A percentile compares a stretch with the other conserved stretches of the same genome.
phyloP scores from a whole-genome alignment of 2,888 invertebrate genomes.

The Watsonalla cultraria region DNA sequence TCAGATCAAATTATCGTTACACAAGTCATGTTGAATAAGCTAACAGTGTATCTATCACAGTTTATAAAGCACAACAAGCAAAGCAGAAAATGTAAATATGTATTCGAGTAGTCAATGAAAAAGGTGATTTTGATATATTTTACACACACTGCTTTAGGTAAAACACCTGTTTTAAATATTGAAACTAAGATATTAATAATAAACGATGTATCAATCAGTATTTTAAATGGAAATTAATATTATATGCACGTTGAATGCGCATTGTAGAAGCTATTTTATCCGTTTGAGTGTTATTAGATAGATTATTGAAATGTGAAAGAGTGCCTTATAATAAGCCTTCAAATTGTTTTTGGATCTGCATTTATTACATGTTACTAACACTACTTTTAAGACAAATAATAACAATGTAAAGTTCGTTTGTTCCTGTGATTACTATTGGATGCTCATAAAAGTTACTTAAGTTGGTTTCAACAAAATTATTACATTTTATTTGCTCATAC shows the following conservation, averaged over 20 bases:
- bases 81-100: neutral
- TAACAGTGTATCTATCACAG: neutral
- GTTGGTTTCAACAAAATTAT: slow-evolving; percentile 22
- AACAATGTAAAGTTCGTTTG: neutral
- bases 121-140: no score
- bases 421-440: slow-evolving; percentile 25
- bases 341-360: neutral
- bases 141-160: no score
- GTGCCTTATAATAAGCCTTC: neutral
- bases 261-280: neutral
- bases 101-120: neutral
- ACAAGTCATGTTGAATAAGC: no score
- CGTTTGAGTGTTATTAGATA: neutral
- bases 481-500: slow-evolving; percentile 1
- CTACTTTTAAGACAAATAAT: neutral
- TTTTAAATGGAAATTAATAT: neutral
- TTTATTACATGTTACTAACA: neutral
- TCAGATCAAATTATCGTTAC: slow-evolving; percentile 6
- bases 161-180: no score
- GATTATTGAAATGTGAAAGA: neutral
- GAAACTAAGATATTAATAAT: no score
- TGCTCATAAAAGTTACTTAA: slow-evolving; percentile 65
- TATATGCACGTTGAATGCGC: neutral
- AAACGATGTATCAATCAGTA: no score
- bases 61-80: neutral